Percentiles rank a stretch among this genome's conserved stretches.
These are phyloP conservation scores for Peromyscus attwateri DNA, from an alignment of 2,797 vertebrate species.

Conservation along the genomic window DNA sequence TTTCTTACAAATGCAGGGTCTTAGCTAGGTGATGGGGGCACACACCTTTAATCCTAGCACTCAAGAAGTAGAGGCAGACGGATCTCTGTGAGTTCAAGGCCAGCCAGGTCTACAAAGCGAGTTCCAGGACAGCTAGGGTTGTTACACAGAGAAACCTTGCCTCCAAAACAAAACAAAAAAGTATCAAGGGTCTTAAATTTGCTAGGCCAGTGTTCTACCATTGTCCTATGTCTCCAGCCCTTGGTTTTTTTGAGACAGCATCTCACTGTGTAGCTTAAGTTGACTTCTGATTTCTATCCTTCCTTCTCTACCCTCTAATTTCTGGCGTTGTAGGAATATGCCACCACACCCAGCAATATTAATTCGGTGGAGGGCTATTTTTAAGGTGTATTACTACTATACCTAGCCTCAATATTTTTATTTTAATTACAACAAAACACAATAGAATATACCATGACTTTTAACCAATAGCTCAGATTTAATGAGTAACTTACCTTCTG, in stretches of 20 bases:
- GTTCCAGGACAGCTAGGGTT: too few relatives aligned
- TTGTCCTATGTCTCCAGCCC: not conserved
- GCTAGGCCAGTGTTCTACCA: not conserved
- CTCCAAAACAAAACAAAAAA: too few relatives aligned
- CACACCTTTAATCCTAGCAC: too few relatives aligned
- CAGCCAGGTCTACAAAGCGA: too few relatives aligned
- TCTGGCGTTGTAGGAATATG: not conserved
- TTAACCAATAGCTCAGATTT: slow-evolving; percentile 8
- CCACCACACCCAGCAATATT: not conserved
- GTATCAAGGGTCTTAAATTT: not conserved
- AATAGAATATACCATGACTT: not conserved
- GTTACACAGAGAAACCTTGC: too few relatives aligned
- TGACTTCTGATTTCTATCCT: not conserved
- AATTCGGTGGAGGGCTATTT: not conserved
- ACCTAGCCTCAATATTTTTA: slow-evolving; percentile 11
- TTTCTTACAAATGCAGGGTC: not conserved
- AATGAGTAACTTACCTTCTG: not conserved
- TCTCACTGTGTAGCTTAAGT: not conserved
- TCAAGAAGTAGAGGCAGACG: too few relatives aligned
- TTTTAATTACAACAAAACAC: slow-evolving; percentile 50
- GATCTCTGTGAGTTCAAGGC: too few relatives aligned
- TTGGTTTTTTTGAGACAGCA: not conserved
- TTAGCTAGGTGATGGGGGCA: too few relatives aligned
- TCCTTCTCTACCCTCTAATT: not conserved
- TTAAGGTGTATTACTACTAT: not conserved